Conservation (phyloP, 2,113 vertebrate species). For the Ornithorhynchus anatinus region DNA sequence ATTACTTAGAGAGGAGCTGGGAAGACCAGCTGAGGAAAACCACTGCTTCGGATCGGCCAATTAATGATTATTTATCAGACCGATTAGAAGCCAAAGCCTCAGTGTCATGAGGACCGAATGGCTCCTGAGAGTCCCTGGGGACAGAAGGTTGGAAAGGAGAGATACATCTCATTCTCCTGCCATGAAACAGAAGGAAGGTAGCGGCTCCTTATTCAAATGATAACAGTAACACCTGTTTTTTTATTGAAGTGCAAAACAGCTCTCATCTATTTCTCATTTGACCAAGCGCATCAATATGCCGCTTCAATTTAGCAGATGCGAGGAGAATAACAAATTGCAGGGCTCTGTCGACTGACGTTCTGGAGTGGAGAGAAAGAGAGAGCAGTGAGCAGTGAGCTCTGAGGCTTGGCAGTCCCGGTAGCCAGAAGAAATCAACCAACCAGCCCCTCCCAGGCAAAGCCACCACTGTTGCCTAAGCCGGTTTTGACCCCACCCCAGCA, state of each 20-base stretch:
- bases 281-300: neutral
- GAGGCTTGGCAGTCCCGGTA: neutral
- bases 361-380: neutral
- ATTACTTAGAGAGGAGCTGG: too few relatives aligned
- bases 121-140: neutral
- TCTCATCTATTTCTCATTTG: constrained; percentile 1
- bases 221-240: constrained; percentile 6
- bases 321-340: neutral
- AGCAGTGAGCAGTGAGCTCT: neutral
- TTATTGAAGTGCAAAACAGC: neutral
- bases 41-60: too few relatives aligned
- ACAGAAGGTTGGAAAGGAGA: neutral
- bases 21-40: too few relatives aligned
- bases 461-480: neutral
- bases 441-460: neutral
- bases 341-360: neutral
- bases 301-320: neutral
- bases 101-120: neutral
- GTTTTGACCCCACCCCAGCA: neutral
- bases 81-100: too few relatives aligned
- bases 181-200: neutral
- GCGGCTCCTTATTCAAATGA: neutral
- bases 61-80: too few relatives aligned
- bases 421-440: too few relatives aligned
- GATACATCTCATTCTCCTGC: neutral